Base-by-base conservation (phyloP, 2,888 invertebrate genomes). In the Amphimallon solstitiale region DNA sequence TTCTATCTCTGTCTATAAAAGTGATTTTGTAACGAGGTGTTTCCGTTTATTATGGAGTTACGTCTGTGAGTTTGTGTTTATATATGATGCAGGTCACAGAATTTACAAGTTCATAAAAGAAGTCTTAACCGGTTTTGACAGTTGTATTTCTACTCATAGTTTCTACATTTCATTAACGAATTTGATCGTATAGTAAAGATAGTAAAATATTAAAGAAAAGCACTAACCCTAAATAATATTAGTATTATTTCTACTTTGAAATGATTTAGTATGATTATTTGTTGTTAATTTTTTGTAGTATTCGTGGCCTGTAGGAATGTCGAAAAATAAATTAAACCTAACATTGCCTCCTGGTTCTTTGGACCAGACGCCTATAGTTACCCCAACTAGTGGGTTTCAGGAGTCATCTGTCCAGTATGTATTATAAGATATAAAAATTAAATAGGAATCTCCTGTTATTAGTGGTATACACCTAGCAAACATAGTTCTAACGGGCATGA, bases 271-370 rank as follows among this genome's bases (percentile, higher is more conserved):
- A 34, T 10, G 9, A 15, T 10, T 51, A 0, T 15, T 10, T 12
- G 17, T 19, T 17, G 19, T 54, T 38, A 34, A 54, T 37, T 10
- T 56, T 29, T 61, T 46, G 10, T 49, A 37, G 48, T 46, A 29
- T 56, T 56, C 43, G 10, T 43, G 43, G n/a, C 9, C 34, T 29
- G 34, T 23, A 49, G 87, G 86, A 83, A 94, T 94, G 93, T 94
- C 94, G 76, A 95, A 95, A 84, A 95, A 95, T 83, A 95, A 94
- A 85, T 85, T 95, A 77, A 95, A 95, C 81, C 84, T 95, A 83
- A 95, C 94, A 79, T 86, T 95, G 79, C 95, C 95, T 77, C 93
- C 95, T 78, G 93, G 94, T 81, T 92, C 93, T 72, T 91, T 94
- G 74, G 94, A 94, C 83, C 88, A 90, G 62, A 89, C 87, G 67